Base-by-base conservation (phyloP, 2,888 invertebrate genomes). In the Epistrophe eligans region DNA sequence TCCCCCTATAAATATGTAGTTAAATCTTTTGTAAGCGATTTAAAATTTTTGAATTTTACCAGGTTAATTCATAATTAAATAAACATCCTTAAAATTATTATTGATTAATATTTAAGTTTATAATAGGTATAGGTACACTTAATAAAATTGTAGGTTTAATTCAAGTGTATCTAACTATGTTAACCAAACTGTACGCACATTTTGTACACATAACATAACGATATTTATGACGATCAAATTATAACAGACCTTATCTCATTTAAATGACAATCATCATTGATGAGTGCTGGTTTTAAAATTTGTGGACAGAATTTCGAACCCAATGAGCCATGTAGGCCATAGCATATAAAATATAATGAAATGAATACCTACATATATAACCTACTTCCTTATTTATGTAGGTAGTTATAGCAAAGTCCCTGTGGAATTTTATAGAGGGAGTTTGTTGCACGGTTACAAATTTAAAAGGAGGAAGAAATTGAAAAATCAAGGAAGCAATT, bases 211-310 rank as follows among this genome's bases (percentile, higher is more conserved):
- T 15, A 40, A 13, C 1, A 15, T 6, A 11, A 24, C 17, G 38
- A 52, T 38, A 50, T 38, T 70, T 55, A 40, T 55, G 24, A 40
- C 28, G 6, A 52, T 70, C 55, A 52, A 70, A 70, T 70, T 40
- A 55, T 40, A 70, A 70, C 40, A 35, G 15, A 55, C 66, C 48
- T 50, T 50, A 67, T 24, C 82, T 85, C 73, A 87, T 87, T 87
- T 87, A 83, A 87, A 87, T 87, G 71, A 87, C 87, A 87, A 87
- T 87, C 76, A 43, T 11, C 79, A 87, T 83, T 87, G 83, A 87
- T 87, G 87, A 87, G 83, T 45, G 76, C 50, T 79, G 71, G 60
- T 74, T 87, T 79, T 77, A 85, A 24, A 67, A 77, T 67, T 79
- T 72, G 64, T 52, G 60, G 79, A 67, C 52, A 45, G 64, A 60